phyloP scores from a whole-genome alignment of 2,888 invertebrate genomes.

The Pristionchus mayeri region DNA sequence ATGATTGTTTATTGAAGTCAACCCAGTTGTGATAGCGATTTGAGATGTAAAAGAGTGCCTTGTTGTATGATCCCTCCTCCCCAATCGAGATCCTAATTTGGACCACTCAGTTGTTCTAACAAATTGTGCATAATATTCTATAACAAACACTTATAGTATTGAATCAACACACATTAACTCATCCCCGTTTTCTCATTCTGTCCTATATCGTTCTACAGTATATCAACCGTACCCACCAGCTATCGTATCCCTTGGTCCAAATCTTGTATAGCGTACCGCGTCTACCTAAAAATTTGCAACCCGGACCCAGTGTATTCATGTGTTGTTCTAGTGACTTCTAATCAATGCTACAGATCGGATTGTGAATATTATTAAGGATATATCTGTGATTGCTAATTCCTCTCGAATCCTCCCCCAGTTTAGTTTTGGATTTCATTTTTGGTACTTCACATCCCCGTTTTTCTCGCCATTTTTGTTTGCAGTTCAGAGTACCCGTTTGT shows the following conservation, averaged over 20 bases:
- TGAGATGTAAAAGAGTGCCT: not conserved
- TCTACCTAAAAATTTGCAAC: too few species aligned
- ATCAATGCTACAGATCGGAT: not conserved
- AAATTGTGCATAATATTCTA: constrained; percentile 20
- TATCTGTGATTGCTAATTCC: constrained; percentile 28
- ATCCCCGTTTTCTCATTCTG: not conserved
- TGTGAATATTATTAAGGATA: constrained; percentile 18
- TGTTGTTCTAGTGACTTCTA: constrained; percentile 14
- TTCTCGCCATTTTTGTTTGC: not conserved
- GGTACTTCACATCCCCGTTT: not conserved
- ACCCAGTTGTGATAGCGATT: not conserved
- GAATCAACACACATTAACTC: constrained; percentile 16
- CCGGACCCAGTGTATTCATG: constrained; percentile 11
- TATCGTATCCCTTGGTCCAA: not conserved
- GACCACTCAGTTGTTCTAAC: constrained; percentile 8
- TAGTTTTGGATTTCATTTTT: not conserved
- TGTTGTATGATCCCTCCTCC: not conserved
- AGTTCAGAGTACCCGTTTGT: constrained; percentile 11
- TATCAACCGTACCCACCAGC: not conserved
- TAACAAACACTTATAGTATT: constrained; percentile 7
- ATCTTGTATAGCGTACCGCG: constrained; percentile 11
- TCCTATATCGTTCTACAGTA: constrained; percentile 2
- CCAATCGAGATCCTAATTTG: not conserved
- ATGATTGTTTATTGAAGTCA: too few species aligned
- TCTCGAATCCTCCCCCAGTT: not conserved